phyloP scores from a whole-genome alignment of 2,113 vertebrate genomes.

The Hyperoodon ampullatus region DNA sequence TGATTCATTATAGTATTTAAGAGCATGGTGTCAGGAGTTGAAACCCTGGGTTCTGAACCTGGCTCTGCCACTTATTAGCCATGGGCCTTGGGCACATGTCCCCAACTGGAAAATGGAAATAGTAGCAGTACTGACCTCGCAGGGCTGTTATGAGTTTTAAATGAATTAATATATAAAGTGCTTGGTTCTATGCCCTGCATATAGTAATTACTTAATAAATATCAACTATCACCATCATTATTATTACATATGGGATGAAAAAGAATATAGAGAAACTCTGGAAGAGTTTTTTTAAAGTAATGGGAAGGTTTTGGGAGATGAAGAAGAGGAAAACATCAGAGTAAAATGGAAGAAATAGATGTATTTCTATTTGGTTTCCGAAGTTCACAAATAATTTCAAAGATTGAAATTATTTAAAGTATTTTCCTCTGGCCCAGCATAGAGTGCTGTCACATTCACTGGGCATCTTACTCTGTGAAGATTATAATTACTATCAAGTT shows the following conservation, averaged over 20 bases:
- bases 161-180: not conserved
- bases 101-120: slow-evolving; percentile 27
- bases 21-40: slow-evolving; percentile 83
- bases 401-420: slow-evolving; percentile 70
- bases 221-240: not conserved
- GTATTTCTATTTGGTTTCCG: slow-evolving; percentile 68
- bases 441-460: slow-evolving; percentile 44
- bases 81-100: not conserved
- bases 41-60: not conserved
- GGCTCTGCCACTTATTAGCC: not conserved
- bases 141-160: not conserved
- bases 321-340: slow-evolving; percentile 13
- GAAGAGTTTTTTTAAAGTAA: not conserved
- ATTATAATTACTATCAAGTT: slow-evolving; percentile 78
- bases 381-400: slow-evolving; percentile 48
- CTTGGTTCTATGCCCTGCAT: not conserved
- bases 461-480: slow-evolving; percentile 46
- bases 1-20: slow-evolving; percentile 84
- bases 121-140: not conserved
- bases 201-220: slow-evolving; percentile 50
- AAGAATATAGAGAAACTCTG: not conserved
- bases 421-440: slow-evolving; percentile 59
- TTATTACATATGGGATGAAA: not conserved
- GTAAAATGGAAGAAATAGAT: slow-evolving; percentile 21
- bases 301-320: not conserved